Evolutionary conservation across 1,140 invertebrate species (phyloP).

Genomic region (Drosophila asahinai): DNA sequence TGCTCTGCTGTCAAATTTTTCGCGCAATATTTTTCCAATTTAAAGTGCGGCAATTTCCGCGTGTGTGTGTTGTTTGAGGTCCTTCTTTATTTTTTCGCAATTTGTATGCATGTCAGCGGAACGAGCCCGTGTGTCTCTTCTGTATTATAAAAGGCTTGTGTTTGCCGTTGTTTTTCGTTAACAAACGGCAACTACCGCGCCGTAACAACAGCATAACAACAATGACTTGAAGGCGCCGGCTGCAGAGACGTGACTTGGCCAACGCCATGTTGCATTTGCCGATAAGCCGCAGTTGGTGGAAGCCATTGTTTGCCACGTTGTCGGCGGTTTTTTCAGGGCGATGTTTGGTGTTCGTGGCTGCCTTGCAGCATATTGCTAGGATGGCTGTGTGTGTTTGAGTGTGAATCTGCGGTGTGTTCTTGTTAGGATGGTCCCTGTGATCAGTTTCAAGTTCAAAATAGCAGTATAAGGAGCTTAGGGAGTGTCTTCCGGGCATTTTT

Average conservation of each 20-base stretch:
- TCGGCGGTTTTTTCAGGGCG: background rate
- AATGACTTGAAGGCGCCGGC: conserved; percentile 21
- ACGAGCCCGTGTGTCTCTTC: conserved; percentile 13
- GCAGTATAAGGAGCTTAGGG: background rate
- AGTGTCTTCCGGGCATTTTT: background rate
- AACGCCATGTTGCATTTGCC: conserved; percentile 56
- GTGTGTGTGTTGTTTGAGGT: conserved; percentile 6
- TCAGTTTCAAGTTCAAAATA: background rate
- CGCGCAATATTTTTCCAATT: conserved; percentile 63
- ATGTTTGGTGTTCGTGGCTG: conserved; percentile 20
- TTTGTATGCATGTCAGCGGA: conserved; percentile 36
- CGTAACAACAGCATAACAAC: conserved; percentile 17
- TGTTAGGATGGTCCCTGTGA: conserved; percentile 1
- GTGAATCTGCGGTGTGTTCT: background rate
- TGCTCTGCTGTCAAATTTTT: conserved; percentile 23
- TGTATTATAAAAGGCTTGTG: conserved; percentile 43
- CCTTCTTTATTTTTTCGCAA: conserved; percentile 4
- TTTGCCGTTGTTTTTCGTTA: conserved; percentile 31
- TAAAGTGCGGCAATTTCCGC: conserved; percentile 42
- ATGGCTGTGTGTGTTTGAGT: conserved; percentile 13
- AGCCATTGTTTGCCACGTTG: conserved; percentile 23
- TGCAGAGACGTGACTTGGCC: conserved; percentile 49
- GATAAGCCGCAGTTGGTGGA: conserved; percentile 48
- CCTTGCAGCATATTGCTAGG: conserved; percentile 26
- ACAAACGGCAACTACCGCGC: conserved; percentile 42